A percentile compares a stretch with the other conserved stretches of the same genome.
phyloP scores from a whole-genome alignment of 1,140 invertebrate genomes.

The Magallana ariakensis region DNA sequence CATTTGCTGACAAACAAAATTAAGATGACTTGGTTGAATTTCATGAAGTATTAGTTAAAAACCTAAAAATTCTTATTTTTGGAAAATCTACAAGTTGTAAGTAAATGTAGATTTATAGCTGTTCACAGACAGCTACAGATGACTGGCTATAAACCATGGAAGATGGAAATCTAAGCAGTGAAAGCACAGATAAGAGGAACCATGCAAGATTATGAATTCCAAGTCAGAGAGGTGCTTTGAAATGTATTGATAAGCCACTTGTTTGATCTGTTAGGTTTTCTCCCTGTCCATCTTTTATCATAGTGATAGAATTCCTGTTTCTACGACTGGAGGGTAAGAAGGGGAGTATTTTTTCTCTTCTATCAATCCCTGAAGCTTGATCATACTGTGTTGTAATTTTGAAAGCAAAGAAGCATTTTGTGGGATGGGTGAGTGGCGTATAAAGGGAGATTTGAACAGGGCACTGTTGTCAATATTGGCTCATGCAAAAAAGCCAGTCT shows the following conservation, averaged over 20 bases:
- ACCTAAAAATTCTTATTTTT: not conserved
- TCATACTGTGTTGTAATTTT: no score
- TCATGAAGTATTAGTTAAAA: not conserved
- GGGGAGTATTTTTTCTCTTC: not conserved
- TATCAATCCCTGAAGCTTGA: not conserved
- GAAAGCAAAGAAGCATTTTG: no score
- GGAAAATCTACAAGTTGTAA: not conserved
- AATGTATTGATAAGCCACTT: not conserved
- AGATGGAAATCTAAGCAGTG: slow-evolving; percentile 3
- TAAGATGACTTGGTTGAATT: not conserved
- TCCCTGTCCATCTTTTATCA: not conserved
- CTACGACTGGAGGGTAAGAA: not conserved
- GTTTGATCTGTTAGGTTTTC: not conserved
- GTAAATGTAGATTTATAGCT: not conserved
- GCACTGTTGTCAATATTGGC: not conserved
- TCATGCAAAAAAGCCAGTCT: not conserved
- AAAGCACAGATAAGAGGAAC: not conserved
- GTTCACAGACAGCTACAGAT: not conserved
- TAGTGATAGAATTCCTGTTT: not conserved
- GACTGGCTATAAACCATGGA: not conserved
- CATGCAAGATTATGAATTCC: not conserved
- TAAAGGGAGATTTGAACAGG: not conserved
- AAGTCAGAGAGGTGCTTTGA: not conserved
- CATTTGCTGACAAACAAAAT: no score
- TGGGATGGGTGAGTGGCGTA: no score